Percentiles rank a stretch among this genome's conserved stretches.
These are phyloP conservation scores for Morpho achilles DNA, from an alignment of 2,888 invertebrate species.

Conservation along the genomic window DNA sequence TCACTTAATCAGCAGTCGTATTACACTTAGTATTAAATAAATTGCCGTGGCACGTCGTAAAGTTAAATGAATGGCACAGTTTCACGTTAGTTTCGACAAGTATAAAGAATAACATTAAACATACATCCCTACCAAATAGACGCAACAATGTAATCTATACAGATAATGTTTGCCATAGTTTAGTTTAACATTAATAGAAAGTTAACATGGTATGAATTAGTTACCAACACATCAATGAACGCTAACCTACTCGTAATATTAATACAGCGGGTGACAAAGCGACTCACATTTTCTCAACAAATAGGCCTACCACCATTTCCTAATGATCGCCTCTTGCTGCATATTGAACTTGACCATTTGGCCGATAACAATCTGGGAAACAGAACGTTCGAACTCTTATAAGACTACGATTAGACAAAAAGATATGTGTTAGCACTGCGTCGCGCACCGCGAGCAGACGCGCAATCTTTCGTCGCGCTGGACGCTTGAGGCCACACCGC, in stretches of 20 bases:
- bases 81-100: slow-evolving; percentile 76
- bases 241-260: slow-evolving; percentile 16
- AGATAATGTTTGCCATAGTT: slow-evolving; percentile 44
- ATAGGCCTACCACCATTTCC: slow-evolving; percentile 45
- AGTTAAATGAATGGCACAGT: slow-evolving; percentile 78
- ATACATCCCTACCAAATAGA: slow-evolving; percentile 41
- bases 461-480: slow-evolving; percentile 18
- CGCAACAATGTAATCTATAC: slow-evolving; percentile 44
- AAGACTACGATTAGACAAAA: slow-evolving; percentile 44
- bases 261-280: slow-evolving; percentile 32
- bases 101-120: slow-evolving; percentile 53
- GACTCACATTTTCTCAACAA: slow-evolving; percentile 37
- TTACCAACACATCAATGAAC: slow-evolving; percentile 27
- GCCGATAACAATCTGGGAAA: slow-evolving; percentile 43
- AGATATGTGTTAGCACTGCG: slow-evolving; percentile 60
- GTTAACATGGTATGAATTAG: slow-evolving; percentile 23
- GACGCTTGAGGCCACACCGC: slow-evolving; percentile 63
- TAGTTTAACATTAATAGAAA: slow-evolving; percentile 26
- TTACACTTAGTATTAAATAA: slow-evolving; percentile 69
- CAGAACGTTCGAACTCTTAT: slow-evolving; percentile 36
- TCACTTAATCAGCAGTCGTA: slow-evolving; percentile 75
- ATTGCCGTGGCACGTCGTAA: slow-evolving; percentile 74
- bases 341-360: slow-evolving; percentile 40
- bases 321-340: slow-evolving; percentile 41
- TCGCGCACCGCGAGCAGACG: slow-evolving; percentile 34